Evolutionary conservation across 2,113 vertebrate species (phyloP).

Genomic region (Chaenocephalus aceratus): DNA sequence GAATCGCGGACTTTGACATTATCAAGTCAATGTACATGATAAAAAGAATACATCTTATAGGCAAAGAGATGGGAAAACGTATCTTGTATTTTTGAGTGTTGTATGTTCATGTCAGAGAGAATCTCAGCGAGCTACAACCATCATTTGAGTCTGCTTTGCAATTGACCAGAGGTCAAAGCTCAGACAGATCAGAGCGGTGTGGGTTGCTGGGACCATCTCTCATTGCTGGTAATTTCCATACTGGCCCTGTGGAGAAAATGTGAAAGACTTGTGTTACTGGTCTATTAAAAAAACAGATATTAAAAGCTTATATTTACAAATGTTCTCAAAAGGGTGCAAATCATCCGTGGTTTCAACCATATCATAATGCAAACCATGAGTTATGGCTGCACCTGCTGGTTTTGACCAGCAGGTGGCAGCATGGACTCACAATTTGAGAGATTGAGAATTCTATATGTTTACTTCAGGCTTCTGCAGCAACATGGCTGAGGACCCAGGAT

Average conservation of each 20-base stretch:
- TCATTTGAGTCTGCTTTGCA: slow-evolving; percentile 76
- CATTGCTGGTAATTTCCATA: slow-evolving; percentile 99
- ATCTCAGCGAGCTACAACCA: slow-evolving; percentile 73
- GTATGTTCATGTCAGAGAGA: slow-evolving; percentile 60
- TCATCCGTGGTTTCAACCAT: slow-evolving; percentile 60
- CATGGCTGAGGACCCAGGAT: slow-evolving; percentile 47
- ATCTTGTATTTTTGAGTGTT: slow-evolving; percentile 57
- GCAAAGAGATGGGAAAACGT: slow-evolving; percentile 43
- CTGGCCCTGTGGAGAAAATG: slow-evolving; percentile 88
- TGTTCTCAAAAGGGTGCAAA: slow-evolving; percentile 57
- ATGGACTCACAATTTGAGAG: slow-evolving; percentile 69
- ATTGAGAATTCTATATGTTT: slow-evolving; percentile 45
- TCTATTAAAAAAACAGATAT: slow-evolving; percentile 18
- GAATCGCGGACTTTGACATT: slow-evolving; percentile 37
- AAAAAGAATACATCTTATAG: slow-evolving; percentile 57
- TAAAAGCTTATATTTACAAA: slow-evolving; percentile 45
- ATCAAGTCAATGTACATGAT: slow-evolving; percentile 44
- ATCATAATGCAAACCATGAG: slow-evolving; percentile 63
- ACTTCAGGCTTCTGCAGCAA: slow-evolving; percentile 63
- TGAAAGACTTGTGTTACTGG: slow-evolving; percentile 50
- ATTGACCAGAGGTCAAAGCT: slow-evolving; percentile 71
- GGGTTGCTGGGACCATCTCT: slow-evolving; percentile 81
- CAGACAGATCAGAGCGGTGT: slow-evolving; percentile 73
- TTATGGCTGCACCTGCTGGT: slow-evolving; percentile 64
- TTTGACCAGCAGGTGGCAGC: slow-evolving; percentile 82